Evolutionary conservation across 1,140 invertebrate genomes (phyloP).

Genomic region (Portunus trituberculatus): DNA sequence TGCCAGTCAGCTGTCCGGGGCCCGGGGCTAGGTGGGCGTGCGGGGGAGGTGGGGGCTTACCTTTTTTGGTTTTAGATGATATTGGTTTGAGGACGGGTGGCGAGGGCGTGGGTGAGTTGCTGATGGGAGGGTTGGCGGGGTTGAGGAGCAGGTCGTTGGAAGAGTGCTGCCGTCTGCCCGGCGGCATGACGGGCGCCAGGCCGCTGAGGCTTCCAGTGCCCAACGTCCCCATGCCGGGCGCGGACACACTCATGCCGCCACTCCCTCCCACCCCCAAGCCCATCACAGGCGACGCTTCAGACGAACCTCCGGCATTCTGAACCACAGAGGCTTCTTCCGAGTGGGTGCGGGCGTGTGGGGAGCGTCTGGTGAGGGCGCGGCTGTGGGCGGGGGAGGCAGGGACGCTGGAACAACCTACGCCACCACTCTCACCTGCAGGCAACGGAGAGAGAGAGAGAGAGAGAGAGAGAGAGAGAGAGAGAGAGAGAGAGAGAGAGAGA

Average conservation of each 20-base stretch:
- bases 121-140: constrained; percentile 70
- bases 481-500: background rate
- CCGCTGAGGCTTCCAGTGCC: background rate
- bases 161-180: constrained; percentile 68
- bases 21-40: background rate
- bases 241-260: constrained; percentile 5
- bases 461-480: background rate
- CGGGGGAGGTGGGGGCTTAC: constrained; percentile 3
- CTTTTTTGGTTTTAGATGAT: constrained; percentile 69
- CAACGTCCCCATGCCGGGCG: background rate
- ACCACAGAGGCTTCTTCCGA: constrained; percentile 62
- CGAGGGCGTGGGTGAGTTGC: constrained; percentile 56
- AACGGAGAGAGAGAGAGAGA: background rate
- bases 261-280: background rate
- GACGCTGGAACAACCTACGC: constrained; percentile 21
- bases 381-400: constrained; percentile 39
- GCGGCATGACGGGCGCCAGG: constrained; percentile 62
- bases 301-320: constrained; percentile 32
- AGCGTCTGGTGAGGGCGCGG: constrained; percentile 57
- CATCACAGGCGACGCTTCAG: background rate
- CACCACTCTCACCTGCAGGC: constrained; percentile 48
- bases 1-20: background rate
- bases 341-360: constrained; percentile 65
- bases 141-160: constrained; percentile 67
- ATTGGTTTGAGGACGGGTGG: constrained; percentile 69